A percentile compares a stretch with the other conserved stretches of the same genome.
Evolutionary conservation across 1,140 invertebrate genomes (phyloP).

Genomic region (Ylistrum balloti): DNA sequence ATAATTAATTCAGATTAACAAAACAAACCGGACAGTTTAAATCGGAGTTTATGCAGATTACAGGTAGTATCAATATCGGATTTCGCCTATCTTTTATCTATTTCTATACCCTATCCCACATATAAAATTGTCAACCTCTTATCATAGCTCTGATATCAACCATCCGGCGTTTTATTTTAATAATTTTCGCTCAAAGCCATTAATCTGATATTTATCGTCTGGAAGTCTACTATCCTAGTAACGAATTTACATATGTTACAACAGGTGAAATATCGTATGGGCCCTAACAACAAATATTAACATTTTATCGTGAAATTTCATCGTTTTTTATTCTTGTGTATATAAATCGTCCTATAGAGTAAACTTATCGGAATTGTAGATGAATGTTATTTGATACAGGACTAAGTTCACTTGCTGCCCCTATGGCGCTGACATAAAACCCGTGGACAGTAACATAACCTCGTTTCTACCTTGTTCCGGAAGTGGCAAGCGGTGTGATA

Average conservation of each 20-base stretch:
- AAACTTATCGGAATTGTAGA: not conserved
- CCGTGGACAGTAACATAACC: not conserved
- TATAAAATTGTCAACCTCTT: slow-evolving; percentile 21
- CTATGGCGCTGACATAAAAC: not conserved
- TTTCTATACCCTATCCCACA: not conserved
- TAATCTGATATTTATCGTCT: not conserved
- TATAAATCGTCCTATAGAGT: not conserved
- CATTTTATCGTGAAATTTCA: slow-evolving; percentile 12
- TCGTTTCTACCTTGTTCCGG: not conserved
- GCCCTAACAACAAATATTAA: slow-evolving; percentile 33
- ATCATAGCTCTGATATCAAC: not conserved
- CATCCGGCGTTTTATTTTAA: slow-evolving; percentile 33
- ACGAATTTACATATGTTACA: not conserved
- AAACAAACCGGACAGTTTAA: not conserved
- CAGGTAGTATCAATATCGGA: not conserved
- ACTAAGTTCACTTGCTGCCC: not conserved
- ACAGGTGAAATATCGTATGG: not conserved
- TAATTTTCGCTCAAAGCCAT: slow-evolving; percentile 33
- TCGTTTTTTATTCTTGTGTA: slow-evolving; percentile 16
- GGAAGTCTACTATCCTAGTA: not conserved
- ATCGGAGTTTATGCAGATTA: not conserved
- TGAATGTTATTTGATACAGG: not conserved
- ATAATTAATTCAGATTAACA: not conserved
- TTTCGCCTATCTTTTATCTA: not conserved
- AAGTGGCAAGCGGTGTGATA: not conserved